Evolutionary conservation across 2,797 vertebrate species (phyloP).

Genomic region (Chelon labrosus): DNA sequence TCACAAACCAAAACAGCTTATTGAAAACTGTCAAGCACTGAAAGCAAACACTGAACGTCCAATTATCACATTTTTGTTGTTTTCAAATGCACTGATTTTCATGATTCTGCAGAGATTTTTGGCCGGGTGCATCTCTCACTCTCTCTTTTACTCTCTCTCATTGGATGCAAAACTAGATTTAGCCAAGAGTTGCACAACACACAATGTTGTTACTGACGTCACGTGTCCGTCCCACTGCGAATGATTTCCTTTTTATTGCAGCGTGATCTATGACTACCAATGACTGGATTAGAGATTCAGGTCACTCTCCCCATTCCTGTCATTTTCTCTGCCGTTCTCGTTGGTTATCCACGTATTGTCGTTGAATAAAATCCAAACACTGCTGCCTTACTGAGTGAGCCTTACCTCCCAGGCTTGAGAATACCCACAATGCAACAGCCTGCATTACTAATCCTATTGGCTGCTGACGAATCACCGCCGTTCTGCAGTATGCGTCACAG

Average conservation of each 20-base stretch:
- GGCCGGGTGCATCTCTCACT: not conserved
- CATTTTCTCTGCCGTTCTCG: constrained; percentile 33
- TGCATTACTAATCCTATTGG: constrained; percentile 73
- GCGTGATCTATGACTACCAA: constrained; percentile 38
- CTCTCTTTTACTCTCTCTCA: not conserved
- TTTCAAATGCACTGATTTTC: not conserved
- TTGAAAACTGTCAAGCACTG: not conserved
- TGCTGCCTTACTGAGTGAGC: constrained; percentile 32
- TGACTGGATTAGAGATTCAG: constrained; percentile 63
- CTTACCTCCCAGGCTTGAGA: constrained; percentile 60
- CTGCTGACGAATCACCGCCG: constrained; percentile 67
- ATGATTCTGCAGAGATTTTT: constrained; percentile 4
- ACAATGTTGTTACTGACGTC: constrained; percentile 18
- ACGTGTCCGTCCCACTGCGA: constrained; percentile 8
- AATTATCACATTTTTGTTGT: not conserved
- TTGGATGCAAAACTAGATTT: constrained; percentile 18
- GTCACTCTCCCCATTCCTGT: constrained; percentile 42
- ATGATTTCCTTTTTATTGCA: constrained; percentile 40
- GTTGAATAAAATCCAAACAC: constrained; percentile 57
- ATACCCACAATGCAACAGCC: constrained; percentile 73
- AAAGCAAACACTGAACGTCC: not conserved
- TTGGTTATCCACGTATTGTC: constrained; percentile 42
- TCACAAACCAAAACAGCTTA: not conserved
- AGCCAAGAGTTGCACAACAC: constrained; percentile 17
- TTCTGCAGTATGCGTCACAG: constrained; percentile 71